Conservation (phyloP, 2,888 invertebrate genomes). For the Masnerella sp. region DNA sequence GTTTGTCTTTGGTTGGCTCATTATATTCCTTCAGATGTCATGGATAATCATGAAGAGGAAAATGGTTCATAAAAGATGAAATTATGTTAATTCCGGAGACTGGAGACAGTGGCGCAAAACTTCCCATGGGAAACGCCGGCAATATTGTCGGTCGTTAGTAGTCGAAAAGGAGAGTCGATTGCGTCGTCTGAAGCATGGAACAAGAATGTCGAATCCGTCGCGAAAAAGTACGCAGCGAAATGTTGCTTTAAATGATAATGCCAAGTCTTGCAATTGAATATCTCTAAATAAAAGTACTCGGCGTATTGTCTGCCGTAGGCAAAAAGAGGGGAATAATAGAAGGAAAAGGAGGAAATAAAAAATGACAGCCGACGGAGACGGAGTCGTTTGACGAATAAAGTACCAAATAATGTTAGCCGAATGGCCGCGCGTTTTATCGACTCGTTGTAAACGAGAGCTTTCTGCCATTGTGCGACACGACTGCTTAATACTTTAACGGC, state of each 20-base stretch:
- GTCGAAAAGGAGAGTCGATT: slow-evolving; percentile 50
- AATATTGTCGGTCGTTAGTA: slow-evolving; percentile 57
- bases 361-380: slow-evolving; percentile 1
- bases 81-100: slow-evolving; percentile 58
- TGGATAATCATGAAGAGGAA: slow-evolving; percentile 47
- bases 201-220: slow-evolving; percentile 22
- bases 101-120: slow-evolving; percentile 32
- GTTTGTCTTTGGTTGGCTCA: slow-evolving; percentile 39
- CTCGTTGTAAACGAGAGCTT: slow-evolving; percentile 26
- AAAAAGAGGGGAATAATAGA: slow-evolving; percentile 11
- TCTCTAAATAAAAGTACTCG: slow-evolving; percentile 48
- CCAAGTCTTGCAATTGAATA: slow-evolving; percentile 49
- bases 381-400: slow-evolving; percentile 43
- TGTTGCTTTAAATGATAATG: slow-evolving; percentile 52
- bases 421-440: slow-evolving; percentile 31
- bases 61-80: slow-evolving; percentile 58
- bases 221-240: slow-evolving; percentile 27
- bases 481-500: slow-evolving; percentile 37
- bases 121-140: slow-evolving; percentile 52
- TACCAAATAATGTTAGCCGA: slow-evolving; percentile 42
- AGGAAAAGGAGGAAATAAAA: slow-evolving; percentile 1
- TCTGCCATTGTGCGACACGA: slow-evolving; percentile 32
- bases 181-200: slow-evolving; percentile 24
- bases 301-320: slow-evolving; percentile 35
- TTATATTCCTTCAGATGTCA: slow-evolving; percentile 52